A percentile compares a stretch with the other conserved stretches of the same genome.
Conservation (phyloP, 2,888 invertebrate species). For the Pedicia rivosa region DNA sequence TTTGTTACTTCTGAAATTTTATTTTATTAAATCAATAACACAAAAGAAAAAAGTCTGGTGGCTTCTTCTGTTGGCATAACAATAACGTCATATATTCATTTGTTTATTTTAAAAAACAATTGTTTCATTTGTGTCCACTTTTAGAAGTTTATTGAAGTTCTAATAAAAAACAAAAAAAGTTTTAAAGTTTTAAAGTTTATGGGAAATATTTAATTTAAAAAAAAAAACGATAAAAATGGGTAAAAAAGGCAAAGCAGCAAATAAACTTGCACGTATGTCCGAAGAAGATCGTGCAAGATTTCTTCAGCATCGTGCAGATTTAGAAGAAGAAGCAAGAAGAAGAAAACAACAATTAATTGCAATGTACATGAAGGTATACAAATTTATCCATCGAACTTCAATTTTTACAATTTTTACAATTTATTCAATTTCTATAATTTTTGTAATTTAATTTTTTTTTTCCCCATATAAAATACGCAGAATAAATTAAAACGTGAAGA, state of each 20-base stretch:
- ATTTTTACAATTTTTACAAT: background rate
- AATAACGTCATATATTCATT: no score
- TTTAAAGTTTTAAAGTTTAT: no score
- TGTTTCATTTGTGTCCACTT: no score
- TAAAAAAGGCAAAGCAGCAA: constrained; percentile 56
- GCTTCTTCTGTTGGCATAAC: no score
- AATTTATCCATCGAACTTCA: background rate
- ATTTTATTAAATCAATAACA: no score
- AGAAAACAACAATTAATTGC: constrained; percentile 67
- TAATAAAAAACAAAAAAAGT: no score
- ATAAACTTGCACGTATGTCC: constrained; percentile 67
- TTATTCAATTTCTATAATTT: background rate
- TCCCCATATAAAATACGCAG: no score
- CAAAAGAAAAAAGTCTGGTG: no score
- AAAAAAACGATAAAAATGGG: constrained; percentile 22
- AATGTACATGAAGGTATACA: constrained; percentile 63
- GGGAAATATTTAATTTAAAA: background rate
- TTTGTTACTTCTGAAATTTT: no score
- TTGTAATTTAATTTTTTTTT: no score
- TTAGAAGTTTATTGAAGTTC: no score
- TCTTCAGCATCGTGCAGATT: constrained; percentile 63
- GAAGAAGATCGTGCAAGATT: constrained; percentile 70
- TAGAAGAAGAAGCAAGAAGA: constrained; percentile 64
- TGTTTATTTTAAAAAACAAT: no score
- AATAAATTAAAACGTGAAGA: constrained; percentile 72